phyloP scores from a whole-genome alignment of 2,113 vertebrate species.

The Epinephelus moara region DNA sequence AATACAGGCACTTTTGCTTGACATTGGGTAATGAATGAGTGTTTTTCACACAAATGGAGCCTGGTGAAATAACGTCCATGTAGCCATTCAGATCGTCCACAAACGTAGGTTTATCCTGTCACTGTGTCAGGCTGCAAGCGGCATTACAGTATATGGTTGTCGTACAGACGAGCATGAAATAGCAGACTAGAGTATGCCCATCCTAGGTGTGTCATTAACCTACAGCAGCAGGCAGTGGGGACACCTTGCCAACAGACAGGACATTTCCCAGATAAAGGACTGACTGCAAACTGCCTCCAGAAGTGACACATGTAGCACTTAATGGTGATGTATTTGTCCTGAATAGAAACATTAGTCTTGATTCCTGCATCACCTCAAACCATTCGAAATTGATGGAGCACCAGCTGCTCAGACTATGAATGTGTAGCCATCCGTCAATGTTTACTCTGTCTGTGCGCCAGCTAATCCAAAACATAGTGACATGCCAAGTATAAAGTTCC shows the following conservation, averaged over 20 bases:
- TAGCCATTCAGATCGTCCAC: conserved; percentile 5
- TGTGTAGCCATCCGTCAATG: conserved; percentile 36
- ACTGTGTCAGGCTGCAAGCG: conserved; percentile 27
- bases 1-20: conserved; percentile 10
- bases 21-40: conserved; percentile 13
- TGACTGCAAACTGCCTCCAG: conserved; percentile 66
- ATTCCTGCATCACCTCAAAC: conserved; percentile 77
- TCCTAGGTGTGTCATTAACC: conserved; percentile 70
- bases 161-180: conserved; percentile 51
- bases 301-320: conserved; percentile 70
- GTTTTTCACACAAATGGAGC: conserved; percentile 11
- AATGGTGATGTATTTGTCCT: conserved; percentile 81
- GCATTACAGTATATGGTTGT: conserved; percentile 32
- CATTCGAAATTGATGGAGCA: conserved; percentile 72
- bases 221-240: conserved; percentile 58
- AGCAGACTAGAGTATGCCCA: conserved; percentile 43
- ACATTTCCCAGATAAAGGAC: conserved; percentile 69
- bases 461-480: conserved; percentile 48
- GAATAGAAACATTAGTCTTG: conserved; percentile 79
- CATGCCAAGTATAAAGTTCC: conserved; percentile 52
- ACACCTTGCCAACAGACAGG: conserved; percentile 74
- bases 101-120: conserved; percentile 41
- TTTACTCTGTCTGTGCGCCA: conserved; percentile 39
- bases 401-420: conserved; percentile 72
- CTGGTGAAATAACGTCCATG: neutral